Base-by-base conservation (phyloP, 2,113 vertebrate species). In the Ailuropoda melanoleuca region DNA sequence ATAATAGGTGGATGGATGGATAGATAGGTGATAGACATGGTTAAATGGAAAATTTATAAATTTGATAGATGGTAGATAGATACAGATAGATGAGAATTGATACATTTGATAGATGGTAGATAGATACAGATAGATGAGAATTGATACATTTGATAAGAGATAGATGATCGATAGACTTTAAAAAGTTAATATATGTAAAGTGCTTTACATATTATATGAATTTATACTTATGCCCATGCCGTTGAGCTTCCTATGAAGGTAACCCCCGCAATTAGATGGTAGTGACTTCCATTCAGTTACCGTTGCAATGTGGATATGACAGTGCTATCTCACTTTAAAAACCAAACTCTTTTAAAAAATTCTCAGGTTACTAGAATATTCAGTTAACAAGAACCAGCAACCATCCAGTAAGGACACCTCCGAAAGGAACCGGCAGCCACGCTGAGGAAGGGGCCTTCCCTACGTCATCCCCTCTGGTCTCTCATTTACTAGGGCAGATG, bases 381-480 rank as follows among this genome's bases (percentile, higher is more conserved):
- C 46, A 19, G 1, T 58, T 78, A 1, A 19, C 17, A 60, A 53
- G 9, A 50, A 50, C 12, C 0, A 34, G 6, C 14, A 5, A 24
- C 10, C 1, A 4, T 46, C 15, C 56, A 43, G 8, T 1, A 50
- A 29, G 8, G 6, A 31, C 2, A 6, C 18, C 0, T 58, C 14
- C 55, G 34, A 64, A 46, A 75, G 77, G 18, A 18, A 48, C 13
- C 5, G 1, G 2, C 17, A 39, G 3, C n/a, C 29, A 3, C 19
- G 6, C 17, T 19, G 80, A 78, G 1, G 10, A 1, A 55, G 15
- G n/a, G 26, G 29, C 13, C 24, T 8, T 19, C 39, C 29, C 3
- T 3, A 6, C 19, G 12, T 43, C 1, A 3, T 4, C 23, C 39
- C 23, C 17, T 23, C 18, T 2, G 2, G 6, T 5, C 3, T n/a